Percentiles rank a stretch among this genome's conserved stretches.
These are phyloP conservation scores for Pan troglodytes DNA, from an alignment of 2,113 vertebrate genomes.

Conservation along the genomic window NHGRI_mPanTro3-v2.1_pri NC_072414.2:27155501-27156000, in stretches of 20 bases:
- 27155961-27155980: background rate
- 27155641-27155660: background rate
- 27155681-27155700: background rate
- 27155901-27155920: background rate
- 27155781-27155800: background rate
- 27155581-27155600: background rate
- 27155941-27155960: background rate
- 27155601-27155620: background rate
- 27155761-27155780: background rate
- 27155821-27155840: background rate
- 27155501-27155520: background rate
- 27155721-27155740: background rate
- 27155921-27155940: background rate
- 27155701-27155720: conserved; percentile 18
- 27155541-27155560: conserved; percentile 8
- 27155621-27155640: background rate
- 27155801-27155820: background rate
- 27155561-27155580: background rate
- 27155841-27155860: background rate
- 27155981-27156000: background rate
- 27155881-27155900: background rate
- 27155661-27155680: background rate
- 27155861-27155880: background rate
- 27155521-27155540: background rate
- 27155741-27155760: background rate